Evolutionary conservation across 2,113 vertebrate genomes (phyloP), one percentile per base, ranked within the genome.

Genomic region (Ascaphus truei): DNA sequence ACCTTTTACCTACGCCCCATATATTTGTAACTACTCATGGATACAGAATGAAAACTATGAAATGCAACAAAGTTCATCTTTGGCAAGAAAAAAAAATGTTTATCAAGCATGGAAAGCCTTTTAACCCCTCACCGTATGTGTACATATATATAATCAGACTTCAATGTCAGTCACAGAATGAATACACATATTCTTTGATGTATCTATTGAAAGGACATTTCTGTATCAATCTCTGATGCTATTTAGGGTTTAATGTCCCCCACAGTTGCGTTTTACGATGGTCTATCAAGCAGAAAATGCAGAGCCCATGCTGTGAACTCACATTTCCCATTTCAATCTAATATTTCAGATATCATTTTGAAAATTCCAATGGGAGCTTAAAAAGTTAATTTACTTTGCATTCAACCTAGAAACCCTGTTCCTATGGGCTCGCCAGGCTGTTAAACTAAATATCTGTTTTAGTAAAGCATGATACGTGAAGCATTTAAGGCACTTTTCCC

Each of bases 371-470:
- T 68, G 86, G 88, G 88, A 88, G 87, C 84, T 87, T 62, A 61
- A 57, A 63, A 75, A 85, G 85, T 83, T 86, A 86, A 84, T 82
- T 86, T 89, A 84, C 84, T 90, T 84, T 83, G 83, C 81, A 84
- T 82, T 88, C 86, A 87, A 88, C 87, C 83, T 75, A 88, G 78
- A 80, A 83, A 80, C 77, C 80, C 60, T 71, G 62, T 74, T 89
- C 86, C 86, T 76, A 71, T 81, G 88, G 86, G 87, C 76, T 86
- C 83, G 83, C 83, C 77, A 77, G 65, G 80, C 83, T 85, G 80
- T 89, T 87, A 86, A 86, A 85, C 85, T 87, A 88, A 87, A 82
- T 85, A 79, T 84, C 80, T 85, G 80, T 89, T 88, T 88, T 80
- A 90, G 81, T 73, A 74, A 66, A 83, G 83, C 80, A 86, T 89